Evolutionary conservation across 2,888 invertebrate genomes (phyloP), one percentile per base, ranked within the genome.

Genomic region (Drosophila helvetica): DNA sequence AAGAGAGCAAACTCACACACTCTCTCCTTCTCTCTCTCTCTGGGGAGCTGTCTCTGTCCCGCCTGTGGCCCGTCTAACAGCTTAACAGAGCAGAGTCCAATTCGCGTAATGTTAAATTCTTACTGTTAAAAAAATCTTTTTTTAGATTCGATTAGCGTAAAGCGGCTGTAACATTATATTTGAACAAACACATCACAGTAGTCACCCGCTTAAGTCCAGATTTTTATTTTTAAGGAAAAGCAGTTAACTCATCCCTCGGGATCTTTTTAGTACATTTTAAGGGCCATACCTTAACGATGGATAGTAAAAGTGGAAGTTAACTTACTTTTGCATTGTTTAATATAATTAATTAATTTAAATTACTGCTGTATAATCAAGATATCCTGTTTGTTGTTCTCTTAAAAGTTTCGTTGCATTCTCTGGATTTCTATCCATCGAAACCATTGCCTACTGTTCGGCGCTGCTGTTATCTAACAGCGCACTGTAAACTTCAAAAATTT

Each of bases 401-500:
- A 2, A n/a, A 18, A 3, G 30, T n/a, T 12, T 47, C 17, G n/a
- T 22, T 43, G 17, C 3, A 46, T 43, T 43, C 25, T 1, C n/a
- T n/a, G 15, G 4, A 3, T 18, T 15, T 18, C 46, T 38, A 7
- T 15, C 15, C 19, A 58, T 10, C 18, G 53, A 57, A 63, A 65
- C 18, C 47, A 42, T 61, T 68, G 62, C 68, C 52, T 55, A 65
- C 75, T 47, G 42, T 53, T 30, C 52, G 19, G 58, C 56, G 2
- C 15, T 47, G 38, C 30, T 18, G 54, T 53, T 52, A 2, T 2
- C 9, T 65, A 55, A 75, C 71, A 81, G 52, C 3, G 8, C 3
- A 8, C 77, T 87, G 80, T 88, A 74, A 85, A 85, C 87, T 85
- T 88, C 85, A 88, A 87, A 85, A 58, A 64, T 68, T 53, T 62